Percentiles rank a stretch among this genome's conserved stretches.
Conservation (phyloP, 2,888 invertebrate species). For the Metallyticus violacea region DNA sequence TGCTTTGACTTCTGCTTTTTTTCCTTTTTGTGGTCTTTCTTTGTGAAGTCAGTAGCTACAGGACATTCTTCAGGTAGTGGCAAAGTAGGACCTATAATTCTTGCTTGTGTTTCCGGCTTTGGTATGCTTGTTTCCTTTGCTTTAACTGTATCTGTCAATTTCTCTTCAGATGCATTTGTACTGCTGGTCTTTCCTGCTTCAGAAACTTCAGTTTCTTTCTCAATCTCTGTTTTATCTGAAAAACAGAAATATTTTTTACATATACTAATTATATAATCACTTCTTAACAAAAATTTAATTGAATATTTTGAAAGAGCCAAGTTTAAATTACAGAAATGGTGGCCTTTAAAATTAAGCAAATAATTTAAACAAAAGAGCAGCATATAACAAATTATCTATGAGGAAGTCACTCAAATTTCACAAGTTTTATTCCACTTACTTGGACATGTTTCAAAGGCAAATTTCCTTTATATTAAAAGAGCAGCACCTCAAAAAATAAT, state of each 20-base stretch:
- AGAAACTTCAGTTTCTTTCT: neutral
- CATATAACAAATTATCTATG: too few relatives aligned
- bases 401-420: too few relatives aligned
- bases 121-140: conserved; percentile 40
- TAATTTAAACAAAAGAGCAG: too few relatives aligned
- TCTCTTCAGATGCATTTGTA: neutral
- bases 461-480: too few relatives aligned
- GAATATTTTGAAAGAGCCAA: too few relatives aligned
- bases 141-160: neutral
- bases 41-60: neutral
- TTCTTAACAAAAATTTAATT: too few relatives aligned
- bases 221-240: neutral
- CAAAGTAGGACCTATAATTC: neutral
- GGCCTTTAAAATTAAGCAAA: too few relatives aligned
- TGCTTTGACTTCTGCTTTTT: neutral
- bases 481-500: too few relatives aligned
- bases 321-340: too few relatives aligned
- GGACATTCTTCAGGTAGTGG: neutral
- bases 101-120: neutral
- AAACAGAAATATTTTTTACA: neutral
- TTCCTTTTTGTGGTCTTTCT: neutral
- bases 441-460: too few relatives aligned
- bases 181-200: neutral
- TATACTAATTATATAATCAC: too few relatives aligned
- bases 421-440: too few relatives aligned